phyloP scores from a whole-genome alignment of 1,140 invertebrate species.

The Hestina assimilis region DNA sequence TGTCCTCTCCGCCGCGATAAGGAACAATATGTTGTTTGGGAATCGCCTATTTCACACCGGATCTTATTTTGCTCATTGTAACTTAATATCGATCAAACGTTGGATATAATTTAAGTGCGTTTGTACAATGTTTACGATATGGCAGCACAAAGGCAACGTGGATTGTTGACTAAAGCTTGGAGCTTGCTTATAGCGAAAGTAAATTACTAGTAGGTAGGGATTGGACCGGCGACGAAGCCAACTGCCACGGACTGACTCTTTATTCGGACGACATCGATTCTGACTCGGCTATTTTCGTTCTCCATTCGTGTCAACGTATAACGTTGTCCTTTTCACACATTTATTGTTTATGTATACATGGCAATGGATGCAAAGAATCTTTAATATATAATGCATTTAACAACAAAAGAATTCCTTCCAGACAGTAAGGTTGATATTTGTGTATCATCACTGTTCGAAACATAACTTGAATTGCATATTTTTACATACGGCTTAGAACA shows the following conservation, averaged over 20 bases:
- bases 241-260: conserved; percentile 30
- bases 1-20: conserved; percentile 39
- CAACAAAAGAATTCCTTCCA: background rate
- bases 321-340: conserved; percentile 25
- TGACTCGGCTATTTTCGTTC: conserved; percentile 49
- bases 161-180: conserved; percentile 33
- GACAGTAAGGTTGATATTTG: too few species aligned
- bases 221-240: conserved; percentile 25
- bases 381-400: background rate
- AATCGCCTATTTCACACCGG: conserved; percentile 66
- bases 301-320: conserved; percentile 31
- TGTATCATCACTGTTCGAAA: too few species aligned
- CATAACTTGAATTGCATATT: too few species aligned
- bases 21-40: conserved; percentile 17
- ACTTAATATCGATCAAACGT: conserved; percentile 13
- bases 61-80: conserved; percentile 71
- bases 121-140: conserved; percentile 28
- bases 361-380: background rate
- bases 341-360: background rate
- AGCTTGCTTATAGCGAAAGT: conserved; percentile 65
- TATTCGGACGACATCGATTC: conserved; percentile 64
- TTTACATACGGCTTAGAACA: too few species aligned
- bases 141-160: conserved; percentile 39
- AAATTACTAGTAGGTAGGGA: conserved; percentile 38
- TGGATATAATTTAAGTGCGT: background rate